A percentile compares a stretch with the other conserved stretches of the same genome.
phyloP scores from a whole-genome alignment of 1,140 invertebrate species.

The Diachasma alloeum region DNA sequence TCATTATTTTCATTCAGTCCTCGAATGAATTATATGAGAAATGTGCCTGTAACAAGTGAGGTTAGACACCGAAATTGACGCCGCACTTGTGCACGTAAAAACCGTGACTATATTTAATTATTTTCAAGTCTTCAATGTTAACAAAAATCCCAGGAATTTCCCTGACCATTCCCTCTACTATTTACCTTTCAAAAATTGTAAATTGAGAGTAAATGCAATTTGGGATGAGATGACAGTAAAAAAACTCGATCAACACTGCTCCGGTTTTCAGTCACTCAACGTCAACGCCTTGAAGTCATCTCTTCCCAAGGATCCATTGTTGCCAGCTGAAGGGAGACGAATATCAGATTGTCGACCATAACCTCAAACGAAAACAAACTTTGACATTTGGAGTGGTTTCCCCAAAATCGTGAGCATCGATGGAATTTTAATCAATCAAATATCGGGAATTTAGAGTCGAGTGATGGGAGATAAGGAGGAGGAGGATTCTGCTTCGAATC shows the following conservation, averaged over 20 bases:
- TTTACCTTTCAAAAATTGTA: not conserved
- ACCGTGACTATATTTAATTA: not conserved
- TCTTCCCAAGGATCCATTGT: not conserved
- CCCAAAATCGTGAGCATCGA: not conserved
- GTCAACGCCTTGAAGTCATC: not conserved
- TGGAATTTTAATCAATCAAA: not conserved
- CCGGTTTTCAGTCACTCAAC: not conserved
- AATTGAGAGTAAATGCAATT: not conserved
- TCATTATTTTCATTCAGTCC: not conserved
- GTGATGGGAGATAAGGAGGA: not conserved
- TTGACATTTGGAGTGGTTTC: too few species aligned
- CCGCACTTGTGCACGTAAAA: not conserved
- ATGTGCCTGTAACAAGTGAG: not conserved
- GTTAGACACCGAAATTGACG: slow-evolving; percentile 8
- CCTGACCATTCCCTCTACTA: not conserved
- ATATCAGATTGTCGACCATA: too few species aligned
- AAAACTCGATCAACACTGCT: not conserved
- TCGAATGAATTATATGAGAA: not conserved
- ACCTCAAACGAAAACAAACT: too few species aligned
- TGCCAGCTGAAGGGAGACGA: too few species aligned
- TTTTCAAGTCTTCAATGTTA: not conserved
- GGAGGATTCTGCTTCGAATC: not conserved
- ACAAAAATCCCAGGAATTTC: not conserved
- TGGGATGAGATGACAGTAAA: not conserved
- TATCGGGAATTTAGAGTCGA: not conserved